phyloP scores from a whole-genome alignment of 2,888 invertebrate species.

The Drosophila melanosoma region DNA sequence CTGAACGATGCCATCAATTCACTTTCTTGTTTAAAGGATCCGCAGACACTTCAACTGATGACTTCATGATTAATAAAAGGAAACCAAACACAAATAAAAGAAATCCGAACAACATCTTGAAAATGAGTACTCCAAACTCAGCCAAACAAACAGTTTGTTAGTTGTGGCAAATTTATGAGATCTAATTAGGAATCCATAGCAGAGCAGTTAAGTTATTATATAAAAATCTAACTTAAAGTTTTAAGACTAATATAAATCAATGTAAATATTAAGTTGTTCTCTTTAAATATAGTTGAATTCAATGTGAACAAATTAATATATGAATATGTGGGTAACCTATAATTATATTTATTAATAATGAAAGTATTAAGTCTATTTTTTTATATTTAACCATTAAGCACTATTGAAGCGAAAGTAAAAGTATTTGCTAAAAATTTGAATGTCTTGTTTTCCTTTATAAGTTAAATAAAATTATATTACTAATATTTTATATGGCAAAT shows the following conservation, averaged over 20 bases:
- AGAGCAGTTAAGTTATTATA: background rate
- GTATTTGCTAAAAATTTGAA: rapidly evolving
- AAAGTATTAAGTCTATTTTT: background rate
- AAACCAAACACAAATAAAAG: background rate
- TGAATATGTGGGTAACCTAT: rapidly evolving
- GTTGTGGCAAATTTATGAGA: background rate
- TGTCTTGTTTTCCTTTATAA: background rate
- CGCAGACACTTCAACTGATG: conserved; percentile 9
- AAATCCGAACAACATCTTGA: background rate
- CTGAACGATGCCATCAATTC: conserved; percentile 36
- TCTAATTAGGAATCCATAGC: background rate
- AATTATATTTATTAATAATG: background rate
- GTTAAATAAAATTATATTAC: background rate
- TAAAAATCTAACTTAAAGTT: background rate
- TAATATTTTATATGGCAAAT: background rate
- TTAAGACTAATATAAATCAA: background rate
- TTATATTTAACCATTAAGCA: background rate
- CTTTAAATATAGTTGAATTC: background rate
- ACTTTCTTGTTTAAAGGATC: conserved; percentile 32
- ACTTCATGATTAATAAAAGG: conserved; percentile 13
- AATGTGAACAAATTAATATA: background rate
- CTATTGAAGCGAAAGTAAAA: background rate
- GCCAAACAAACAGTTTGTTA: background rate
- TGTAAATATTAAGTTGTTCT: background rate
- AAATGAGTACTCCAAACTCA: background rate